Base-by-base conservation (phyloP, 2,113 vertebrate species). In the Tiliqua scincoides region DNA sequence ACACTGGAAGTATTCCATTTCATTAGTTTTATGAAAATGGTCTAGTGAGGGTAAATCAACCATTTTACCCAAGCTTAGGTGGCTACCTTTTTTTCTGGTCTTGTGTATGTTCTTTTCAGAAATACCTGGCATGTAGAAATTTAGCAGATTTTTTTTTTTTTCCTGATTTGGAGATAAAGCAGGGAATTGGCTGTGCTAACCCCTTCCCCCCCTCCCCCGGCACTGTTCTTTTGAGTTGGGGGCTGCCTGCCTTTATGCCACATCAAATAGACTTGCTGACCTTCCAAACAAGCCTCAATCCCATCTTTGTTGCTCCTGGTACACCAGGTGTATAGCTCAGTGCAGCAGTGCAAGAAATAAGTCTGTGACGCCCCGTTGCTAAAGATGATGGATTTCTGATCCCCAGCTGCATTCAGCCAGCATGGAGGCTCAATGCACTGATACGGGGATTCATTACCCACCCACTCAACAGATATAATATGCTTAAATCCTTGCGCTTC, bases 381-480 rank as follows among this genome's bases (percentile, higher is more conserved):
- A 77, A 81, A 91, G 88, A 90, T 91, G 95, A 95, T 94, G 92
- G 82, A 93, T 95, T 95, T 95, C 21, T 84, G 72, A 93, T 92
- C 82, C 82, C 62, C 30, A 11, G 48, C 88, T 93, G 75, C 73
- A 83, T 80, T 90, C 83, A 71, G 80, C 84, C 88, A 90, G 75
- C 10, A 1, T 63, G 72, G 79, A 91, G 75, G 32, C 90, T 90
- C 72, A 71, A 84, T 14, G 3, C 83, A 92, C 84, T 91, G 92
- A 84, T 91, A 79, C 17, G 76, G 88, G 87, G 85, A 92, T 95
- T 95, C 91, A 91, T 95, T 94, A 96, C 83, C 82, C 89, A 90
- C 80, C 92, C 83, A 37, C 89, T 86, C 43, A 23, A 83, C 0
- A 14, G 57, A 81, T 65, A 62, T 86, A 78, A 48, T 91, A 74